phyloP scores from a whole-genome alignment of 1,140 invertebrate genomes.

The Bombus terrestris region DNA sequence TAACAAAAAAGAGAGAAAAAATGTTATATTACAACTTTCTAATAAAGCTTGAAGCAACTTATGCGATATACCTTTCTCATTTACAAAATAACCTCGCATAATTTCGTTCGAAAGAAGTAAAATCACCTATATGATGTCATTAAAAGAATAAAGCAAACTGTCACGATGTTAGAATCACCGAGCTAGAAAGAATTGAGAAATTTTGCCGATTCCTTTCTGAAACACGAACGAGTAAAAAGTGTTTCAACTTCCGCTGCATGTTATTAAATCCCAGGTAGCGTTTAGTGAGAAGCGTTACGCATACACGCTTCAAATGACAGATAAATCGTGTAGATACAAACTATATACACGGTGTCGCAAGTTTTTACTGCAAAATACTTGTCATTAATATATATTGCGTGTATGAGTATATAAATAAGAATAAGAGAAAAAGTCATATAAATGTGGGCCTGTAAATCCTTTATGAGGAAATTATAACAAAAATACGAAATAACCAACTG shows the following conservation, averaged over 20 bases:
- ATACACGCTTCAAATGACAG: background rate
- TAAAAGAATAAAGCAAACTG: no score
- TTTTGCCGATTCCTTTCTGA: background rate
- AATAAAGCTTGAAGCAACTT: no score
- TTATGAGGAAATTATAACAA: background rate
- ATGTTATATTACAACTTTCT: no score
- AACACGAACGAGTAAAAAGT: background rate
- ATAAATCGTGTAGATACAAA: background rate
- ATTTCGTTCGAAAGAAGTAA: no score
- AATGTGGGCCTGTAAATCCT: background rate
- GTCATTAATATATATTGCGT: background rate
- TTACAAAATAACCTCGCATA: no score
- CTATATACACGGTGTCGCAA: no score
- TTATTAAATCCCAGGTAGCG: slow-evolving; percentile 1
- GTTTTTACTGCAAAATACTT: background rate
- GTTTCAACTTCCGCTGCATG: background rate
- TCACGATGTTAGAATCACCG: background rate
- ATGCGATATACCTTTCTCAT: no score
- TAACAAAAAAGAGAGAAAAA: no score
- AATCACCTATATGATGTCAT: no score
- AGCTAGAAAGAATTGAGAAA: background rate
- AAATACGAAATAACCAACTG: background rate
- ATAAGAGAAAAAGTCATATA: background rate
- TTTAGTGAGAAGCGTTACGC: background rate
- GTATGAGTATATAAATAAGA: background rate